Percentiles rank a stretch among this genome's conserved stretches.
phyloP scores from a whole-genome alignment of 2,113 vertebrate genomes.

The Ageneiosus marmoratus region DNA sequence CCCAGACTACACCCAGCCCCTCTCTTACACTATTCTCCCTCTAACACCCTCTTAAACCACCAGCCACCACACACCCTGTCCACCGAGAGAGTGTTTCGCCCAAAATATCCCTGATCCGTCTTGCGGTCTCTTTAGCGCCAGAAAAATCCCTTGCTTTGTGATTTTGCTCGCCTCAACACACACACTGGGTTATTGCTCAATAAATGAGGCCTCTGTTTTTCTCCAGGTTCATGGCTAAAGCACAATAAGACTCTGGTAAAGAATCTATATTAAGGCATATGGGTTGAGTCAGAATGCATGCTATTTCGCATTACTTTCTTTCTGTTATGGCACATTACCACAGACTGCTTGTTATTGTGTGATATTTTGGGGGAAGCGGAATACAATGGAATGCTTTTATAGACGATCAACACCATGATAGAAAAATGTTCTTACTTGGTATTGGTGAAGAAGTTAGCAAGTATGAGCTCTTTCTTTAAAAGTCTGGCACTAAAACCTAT shows the following conservation, averaged over 20 bases:
- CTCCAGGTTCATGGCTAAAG: constrained; percentile 7
- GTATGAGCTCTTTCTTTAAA: not conserved
- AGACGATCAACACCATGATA: not conserved
- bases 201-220: constrained; percentile 39
- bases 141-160: constrained; percentile 39
- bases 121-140: constrained; percentile 15
- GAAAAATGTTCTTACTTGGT: not conserved
- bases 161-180: constrained; percentile 25
- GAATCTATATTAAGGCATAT: constrained; percentile 33
- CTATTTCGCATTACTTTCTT: constrained; percentile 18
- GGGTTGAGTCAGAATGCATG: constrained; percentile 1
- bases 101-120: constrained; percentile 31
- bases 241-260: constrained; percentile 29
- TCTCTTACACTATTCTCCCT: constrained; percentile 26
- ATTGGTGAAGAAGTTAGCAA: not conserved
- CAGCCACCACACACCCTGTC: constrained; percentile 37
- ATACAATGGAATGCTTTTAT: constrained; percentile 20
- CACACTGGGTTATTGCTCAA: constrained; percentile 30
- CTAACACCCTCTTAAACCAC: constrained; percentile 43
- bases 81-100: constrained; percentile 19
- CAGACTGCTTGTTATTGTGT: not conserved
- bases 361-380: constrained; percentile 42
- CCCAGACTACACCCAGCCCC: constrained; percentile 35
- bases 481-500: not conserved
- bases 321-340: constrained; percentile 3